These are phyloP conservation scores for Pachycephala philippinensis DNA, from an alignment of 2,113 vertebrate species.

Conservation along the genomic window DNA sequence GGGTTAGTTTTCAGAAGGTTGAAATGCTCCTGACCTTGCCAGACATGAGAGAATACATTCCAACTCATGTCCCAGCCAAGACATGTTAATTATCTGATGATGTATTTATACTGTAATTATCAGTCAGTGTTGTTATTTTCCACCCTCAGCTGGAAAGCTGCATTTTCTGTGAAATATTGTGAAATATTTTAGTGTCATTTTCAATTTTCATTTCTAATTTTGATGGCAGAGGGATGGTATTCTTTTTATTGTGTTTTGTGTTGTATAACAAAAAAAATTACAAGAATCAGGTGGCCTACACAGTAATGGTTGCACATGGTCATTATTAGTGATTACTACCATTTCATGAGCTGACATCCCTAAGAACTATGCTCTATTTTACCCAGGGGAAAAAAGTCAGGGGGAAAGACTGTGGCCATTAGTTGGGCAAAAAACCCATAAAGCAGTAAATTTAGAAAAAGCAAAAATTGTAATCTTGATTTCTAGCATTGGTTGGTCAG, in stretches of 20 bases:
- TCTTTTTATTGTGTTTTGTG: neutral
- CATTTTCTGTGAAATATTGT: neutral
- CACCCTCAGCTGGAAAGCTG: neutral
- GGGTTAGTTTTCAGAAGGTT: neutral
- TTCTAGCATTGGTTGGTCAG: neutral
- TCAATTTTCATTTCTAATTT: neutral
- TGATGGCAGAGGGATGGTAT: neutral
- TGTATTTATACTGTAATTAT: neutral
- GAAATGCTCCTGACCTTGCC: neutral
- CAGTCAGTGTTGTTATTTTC: neutral
- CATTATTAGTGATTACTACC: neutral
- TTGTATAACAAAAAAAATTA: neutral
- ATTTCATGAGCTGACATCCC: neutral
- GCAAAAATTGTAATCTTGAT: neutral
- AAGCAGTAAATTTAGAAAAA: neutral
- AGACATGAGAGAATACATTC: neutral
- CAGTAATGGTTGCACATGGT: neutral
- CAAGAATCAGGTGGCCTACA: neutral
- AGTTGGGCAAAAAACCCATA: neutral
- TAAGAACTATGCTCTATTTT: neutral
- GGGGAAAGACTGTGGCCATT: neutral
- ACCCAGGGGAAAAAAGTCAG: neutral
- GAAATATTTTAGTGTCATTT: neutral
- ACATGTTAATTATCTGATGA: conserved; percentile 1
- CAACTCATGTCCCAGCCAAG: neutral